Base-by-base conservation (phyloP, 2,888 invertebrate species). In the Asteroscopus sphinx region DNA sequence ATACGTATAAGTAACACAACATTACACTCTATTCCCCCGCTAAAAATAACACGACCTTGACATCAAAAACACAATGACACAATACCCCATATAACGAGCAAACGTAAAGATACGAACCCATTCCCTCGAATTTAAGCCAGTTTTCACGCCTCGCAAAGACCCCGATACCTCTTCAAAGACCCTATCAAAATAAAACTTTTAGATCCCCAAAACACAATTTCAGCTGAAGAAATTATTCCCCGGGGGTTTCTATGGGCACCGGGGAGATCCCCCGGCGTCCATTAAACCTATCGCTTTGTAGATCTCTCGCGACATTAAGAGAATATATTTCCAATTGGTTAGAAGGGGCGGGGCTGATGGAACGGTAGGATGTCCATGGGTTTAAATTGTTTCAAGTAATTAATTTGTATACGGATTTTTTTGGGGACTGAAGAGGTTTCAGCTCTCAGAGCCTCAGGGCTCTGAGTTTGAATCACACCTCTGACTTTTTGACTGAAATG, bases 271-370 rank as follows among this genome's bases (percentile, higher is more conserved):
- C 78, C 49, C 40, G 70, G 64, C 77, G 76, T 74, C 76, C 79
- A 82, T 85, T 86, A 83, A 73, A 81, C 66, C 80, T 84, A 85
- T 86, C 86, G 76, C 59, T 76, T 75, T 73, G 77, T 80, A 82
- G 82, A 85, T 86, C 85, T 83, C 74, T 56, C 56, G 74, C 80
- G 83, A 85, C 85, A 82, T 85, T 83, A 81, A 76, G 76, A 73
- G 80, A 78, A 83, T 83, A 80, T 83, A 83, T 82, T 81, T 80
- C 82, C 83, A 81, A 83, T 83, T 81, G 83, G 81, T 77, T 75
- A 73, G 76, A 73, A 78, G 69, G 73, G 73, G 74, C 72, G 68
- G 46, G 51, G 68, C 51, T 62, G 71, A 68, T 62, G 48, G 48
- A 26, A 32, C 44, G 28, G 33, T 59, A 48, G 52, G 56, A 39